Evolutionary conservation across 1,140 invertebrate species (phyloP), one percentile per base, ranked within the genome.

Genomic region (Drepana arcuata): DNA sequence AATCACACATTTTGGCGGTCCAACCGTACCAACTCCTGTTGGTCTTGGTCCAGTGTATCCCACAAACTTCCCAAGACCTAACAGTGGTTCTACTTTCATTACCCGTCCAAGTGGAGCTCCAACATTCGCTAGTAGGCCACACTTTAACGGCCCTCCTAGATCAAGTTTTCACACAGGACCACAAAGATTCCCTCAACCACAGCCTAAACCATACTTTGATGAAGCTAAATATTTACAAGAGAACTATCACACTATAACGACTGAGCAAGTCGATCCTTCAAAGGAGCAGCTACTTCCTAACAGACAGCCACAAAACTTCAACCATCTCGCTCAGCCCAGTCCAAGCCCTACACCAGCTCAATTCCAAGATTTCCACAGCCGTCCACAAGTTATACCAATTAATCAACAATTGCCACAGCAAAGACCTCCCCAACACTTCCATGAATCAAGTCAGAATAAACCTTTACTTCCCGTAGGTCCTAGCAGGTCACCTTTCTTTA

Each of bases 241-340:
- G 54, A 84, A 84, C 55, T 84, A 84, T 44, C 83, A 84, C 37
- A 84, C 83, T 4, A 84, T 84, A 23, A 84, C 81, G 21, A 83
- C 77, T 5, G 83, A 84, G 37, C 77, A 84, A 60, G 51, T 83
- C 11, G 71, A 83, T 26, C 58, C 67, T 28, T 59, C 65, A 13
- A 80, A 81, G 56, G 68, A 75, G 10, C 79, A 81, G 51, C 33
- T 53, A 15, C 15, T 63, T 9, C 70, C 71, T 15, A 63, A 50
- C 9, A 77, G 71, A 49, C 69, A 48, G 23, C 42, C 55, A 14
- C 72, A 68, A 47, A 67, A 51, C 18, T 81, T 83, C 34, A 72
- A 69, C 34, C 40, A 62, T 34, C 51, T 51, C 14, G 38, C 55
- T 18, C 64, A 65, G 26, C 61, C 69, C n/a, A 66, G 60, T 23